Evolutionary conservation across 1,140 invertebrate species (phyloP).

Genomic region (Drosophila repleta): DNA sequence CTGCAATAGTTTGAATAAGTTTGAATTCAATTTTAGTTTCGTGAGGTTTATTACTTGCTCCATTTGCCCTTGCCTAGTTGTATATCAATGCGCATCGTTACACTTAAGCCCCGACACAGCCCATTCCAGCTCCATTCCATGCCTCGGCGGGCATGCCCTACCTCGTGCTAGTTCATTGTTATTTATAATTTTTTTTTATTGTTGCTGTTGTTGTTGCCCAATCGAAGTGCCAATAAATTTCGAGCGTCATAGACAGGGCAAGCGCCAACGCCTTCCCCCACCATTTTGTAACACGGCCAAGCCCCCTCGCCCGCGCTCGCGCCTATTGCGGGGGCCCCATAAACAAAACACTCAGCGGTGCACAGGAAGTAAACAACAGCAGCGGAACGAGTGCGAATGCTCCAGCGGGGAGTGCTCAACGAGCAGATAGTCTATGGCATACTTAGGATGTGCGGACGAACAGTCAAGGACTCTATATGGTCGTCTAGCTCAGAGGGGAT

Average conservation of each 20-base stretch:
- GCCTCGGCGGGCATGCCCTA: neutral
- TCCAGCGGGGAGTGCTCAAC: too few species aligned
- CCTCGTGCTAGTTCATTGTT: slow-evolving; percentile 41
- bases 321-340: slow-evolving; percentile 42
- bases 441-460: too few species aligned
- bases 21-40: too few species aligned
- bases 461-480: too few species aligned
- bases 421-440: too few species aligned
- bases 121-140: neutral
- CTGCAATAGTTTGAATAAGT: too few species aligned
- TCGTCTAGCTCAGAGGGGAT: too few species aligned
- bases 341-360: slow-evolving; percentile 73
- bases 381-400: neutral
- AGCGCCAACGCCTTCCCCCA: neutral
- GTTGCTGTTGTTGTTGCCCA: slow-evolving; percentile 5
- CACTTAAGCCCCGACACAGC: neutral
- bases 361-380: slow-evolving; percentile 62
- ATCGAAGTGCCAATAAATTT: slow-evolving; percentile 66
- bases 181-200: slow-evolving; percentile 50
- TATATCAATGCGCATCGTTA: slow-evolving; percentile 2
- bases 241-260: slow-evolving; percentile 53
- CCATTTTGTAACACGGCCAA: neutral
- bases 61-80: slow-evolving; percentile 14
- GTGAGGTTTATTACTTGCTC: slow-evolving; percentile 1
- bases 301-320: slow-evolving; percentile 4